Conservation (phyloP, 2,797 vertebrate genomes). For the Muscicapa striata region DNA sequence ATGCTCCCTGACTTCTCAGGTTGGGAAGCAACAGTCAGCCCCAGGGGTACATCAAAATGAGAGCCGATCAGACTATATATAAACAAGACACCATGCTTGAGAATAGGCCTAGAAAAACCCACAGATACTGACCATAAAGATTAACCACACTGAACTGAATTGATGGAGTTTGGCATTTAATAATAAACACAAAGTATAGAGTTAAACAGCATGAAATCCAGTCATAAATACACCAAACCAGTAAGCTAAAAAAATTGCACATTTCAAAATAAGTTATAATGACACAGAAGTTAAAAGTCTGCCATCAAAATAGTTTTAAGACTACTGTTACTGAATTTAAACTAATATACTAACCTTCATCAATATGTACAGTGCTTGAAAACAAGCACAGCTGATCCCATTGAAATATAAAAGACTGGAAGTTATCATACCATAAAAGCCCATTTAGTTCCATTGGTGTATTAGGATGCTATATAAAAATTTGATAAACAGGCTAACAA, state of each 20-base stretch:
- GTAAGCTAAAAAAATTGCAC: background rate
- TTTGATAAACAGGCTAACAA: background rate
- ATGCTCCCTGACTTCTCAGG: background rate
- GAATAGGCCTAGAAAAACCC: background rate
- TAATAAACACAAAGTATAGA: background rate
- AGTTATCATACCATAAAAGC: background rate
- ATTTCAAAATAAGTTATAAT: constrained; percentile 26
- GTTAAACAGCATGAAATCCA: background rate
- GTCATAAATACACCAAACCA: background rate
- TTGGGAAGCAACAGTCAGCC: background rate
- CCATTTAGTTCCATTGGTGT: background rate
- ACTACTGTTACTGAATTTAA: background rate
- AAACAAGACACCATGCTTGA: background rate
- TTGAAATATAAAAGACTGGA: background rate
- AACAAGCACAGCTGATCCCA: background rate
- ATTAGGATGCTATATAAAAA: background rate
- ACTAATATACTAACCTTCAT: background rate
- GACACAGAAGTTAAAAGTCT: background rate
- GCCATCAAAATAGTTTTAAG: constrained; percentile 1
- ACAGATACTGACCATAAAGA: background rate
- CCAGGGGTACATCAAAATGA: background rate
- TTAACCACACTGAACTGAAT: background rate
- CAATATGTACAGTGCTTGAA: background rate
- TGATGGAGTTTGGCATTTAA: constrained; percentile 27
- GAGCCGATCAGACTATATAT: background rate